Percentiles rank a stretch among this genome's conserved stretches.
Conservation (phyloP, 2,797 vertebrate species). For the Sebastes variabilis region DNA sequence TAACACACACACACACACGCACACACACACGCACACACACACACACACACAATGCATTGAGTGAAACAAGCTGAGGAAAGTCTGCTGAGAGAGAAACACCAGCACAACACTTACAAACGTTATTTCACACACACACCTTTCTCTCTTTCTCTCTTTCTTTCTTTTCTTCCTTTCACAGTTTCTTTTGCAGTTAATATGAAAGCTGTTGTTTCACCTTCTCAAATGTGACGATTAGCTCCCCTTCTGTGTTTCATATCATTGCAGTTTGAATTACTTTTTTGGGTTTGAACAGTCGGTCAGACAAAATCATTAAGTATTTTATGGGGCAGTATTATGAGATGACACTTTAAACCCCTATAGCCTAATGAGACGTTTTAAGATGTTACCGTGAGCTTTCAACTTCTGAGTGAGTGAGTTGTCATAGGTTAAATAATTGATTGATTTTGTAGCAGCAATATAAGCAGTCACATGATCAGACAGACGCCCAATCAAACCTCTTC, state of each 20-base stretch:
- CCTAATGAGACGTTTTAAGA: too few relatives aligned
- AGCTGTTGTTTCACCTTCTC: background rate
- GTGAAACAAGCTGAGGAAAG: background rate
- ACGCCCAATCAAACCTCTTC: background rate
- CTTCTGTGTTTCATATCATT: too few relatives aligned
- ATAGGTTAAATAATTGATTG: too few relatives aligned
- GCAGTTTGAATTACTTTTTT: rapidly evolving
- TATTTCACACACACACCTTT: background rate
- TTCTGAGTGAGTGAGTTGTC: too few relatives aligned
- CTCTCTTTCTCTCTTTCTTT: background rate
- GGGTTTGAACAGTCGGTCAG: background rate
- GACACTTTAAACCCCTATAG: too few relatives aligned
- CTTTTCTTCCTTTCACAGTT: background rate
- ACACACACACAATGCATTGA: background rate
- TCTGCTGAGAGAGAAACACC: background rate
- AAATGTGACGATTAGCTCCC: background rate
- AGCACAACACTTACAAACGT: too few relatives aligned
- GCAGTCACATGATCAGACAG: too few relatives aligned
- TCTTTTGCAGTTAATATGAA: background rate
- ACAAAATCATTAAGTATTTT: background rate
- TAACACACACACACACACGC: conserved; percentile 1
- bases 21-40: conserved; percentile 18
- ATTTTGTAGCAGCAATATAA: too few relatives aligned
- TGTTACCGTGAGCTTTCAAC: too few relatives aligned
- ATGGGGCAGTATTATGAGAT: background rate